Evolutionary conservation across 1,140 invertebrate species (phyloP).

Genomic region (Heliconius himera): DNA sequence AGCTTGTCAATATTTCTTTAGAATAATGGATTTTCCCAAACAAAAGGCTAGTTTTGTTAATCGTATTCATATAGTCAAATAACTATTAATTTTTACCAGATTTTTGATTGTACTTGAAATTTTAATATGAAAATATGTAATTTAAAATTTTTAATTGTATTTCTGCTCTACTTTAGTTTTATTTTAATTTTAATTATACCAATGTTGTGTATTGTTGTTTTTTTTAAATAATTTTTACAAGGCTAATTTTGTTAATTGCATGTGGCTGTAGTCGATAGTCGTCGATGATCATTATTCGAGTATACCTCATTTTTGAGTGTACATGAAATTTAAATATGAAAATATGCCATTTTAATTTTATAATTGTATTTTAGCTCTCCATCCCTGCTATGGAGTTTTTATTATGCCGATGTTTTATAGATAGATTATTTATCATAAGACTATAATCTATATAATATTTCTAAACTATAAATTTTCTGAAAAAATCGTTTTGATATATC

Average conservation of each 20-base stretch:
- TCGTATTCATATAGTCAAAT: not conserved
- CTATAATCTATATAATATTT: too few species aligned
- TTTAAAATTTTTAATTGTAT: not conserved
- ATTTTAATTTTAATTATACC: not conserved
- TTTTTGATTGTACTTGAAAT: not conserved
- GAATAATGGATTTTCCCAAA: not conserved
- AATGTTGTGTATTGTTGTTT: not conserved
- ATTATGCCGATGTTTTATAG: not conserved
- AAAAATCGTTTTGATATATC: too few species aligned
- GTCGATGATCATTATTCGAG: not conserved
- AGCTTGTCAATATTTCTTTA: constrained; percentile 3
- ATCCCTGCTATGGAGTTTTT: not conserved
- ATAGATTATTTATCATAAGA: too few species aligned
- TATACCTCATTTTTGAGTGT: not conserved
- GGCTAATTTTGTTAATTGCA: not conserved
- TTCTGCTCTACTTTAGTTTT: not conserved
- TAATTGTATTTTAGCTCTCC: not conserved
- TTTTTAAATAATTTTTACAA: not conserved
- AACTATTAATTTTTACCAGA: not conserved
- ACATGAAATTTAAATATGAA: not conserved
- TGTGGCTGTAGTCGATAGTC: not conserved
- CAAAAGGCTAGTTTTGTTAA: constrained; percentile 9
- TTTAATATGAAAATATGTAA: not conserved
- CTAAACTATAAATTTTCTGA: too few species aligned
- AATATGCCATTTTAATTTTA: not conserved